Conservation (phyloP, 2,113 vertebrate species). For the Seriola rivoliana region DNA sequence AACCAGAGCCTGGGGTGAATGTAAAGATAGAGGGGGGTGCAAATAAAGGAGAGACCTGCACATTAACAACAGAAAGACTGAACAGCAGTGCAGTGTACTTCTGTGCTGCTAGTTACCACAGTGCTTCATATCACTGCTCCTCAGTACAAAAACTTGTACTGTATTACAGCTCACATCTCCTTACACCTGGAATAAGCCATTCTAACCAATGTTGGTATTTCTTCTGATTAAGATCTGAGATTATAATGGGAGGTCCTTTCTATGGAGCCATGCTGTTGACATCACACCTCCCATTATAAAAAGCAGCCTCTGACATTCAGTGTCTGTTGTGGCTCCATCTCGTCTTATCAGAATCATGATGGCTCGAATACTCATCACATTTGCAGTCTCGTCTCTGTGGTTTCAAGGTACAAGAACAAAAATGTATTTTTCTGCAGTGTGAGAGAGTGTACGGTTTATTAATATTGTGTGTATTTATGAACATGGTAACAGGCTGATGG, state of each 20-base stretch:
- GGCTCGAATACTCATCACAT: neutral
- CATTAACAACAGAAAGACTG: neutral
- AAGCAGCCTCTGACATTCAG: neutral
- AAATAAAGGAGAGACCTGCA: neutral
- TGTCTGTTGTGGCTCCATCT: neutral
- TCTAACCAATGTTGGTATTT: neutral
- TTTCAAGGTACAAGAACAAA: slow-evolving; percentile 41
- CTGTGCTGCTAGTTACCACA: slow-evolving; percentile 63
- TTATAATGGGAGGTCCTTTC: slow-evolving; percentile 33
- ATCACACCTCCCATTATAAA: neutral
- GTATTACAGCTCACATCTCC: neutral
- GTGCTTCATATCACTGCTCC: neutral
- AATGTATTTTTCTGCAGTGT: neutral
- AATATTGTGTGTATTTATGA: no score
- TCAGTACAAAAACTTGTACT: slow-evolving; percentile 45
- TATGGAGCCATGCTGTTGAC: neutral
- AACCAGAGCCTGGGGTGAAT: neutral
- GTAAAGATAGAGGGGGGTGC: slow-evolving; percentile 18
- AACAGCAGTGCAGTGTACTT: slow-evolving; percentile 61
- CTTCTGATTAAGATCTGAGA: neutral
- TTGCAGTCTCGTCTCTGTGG: neutral
- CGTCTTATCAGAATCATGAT: neutral
- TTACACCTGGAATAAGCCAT: slow-evolving; percentile 20
- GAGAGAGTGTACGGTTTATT: neutral
- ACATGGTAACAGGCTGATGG: no score